Evolutionary conservation across 2,888 invertebrate genomes (phyloP).

Genomic region (Aphidius colemani): DNA sequence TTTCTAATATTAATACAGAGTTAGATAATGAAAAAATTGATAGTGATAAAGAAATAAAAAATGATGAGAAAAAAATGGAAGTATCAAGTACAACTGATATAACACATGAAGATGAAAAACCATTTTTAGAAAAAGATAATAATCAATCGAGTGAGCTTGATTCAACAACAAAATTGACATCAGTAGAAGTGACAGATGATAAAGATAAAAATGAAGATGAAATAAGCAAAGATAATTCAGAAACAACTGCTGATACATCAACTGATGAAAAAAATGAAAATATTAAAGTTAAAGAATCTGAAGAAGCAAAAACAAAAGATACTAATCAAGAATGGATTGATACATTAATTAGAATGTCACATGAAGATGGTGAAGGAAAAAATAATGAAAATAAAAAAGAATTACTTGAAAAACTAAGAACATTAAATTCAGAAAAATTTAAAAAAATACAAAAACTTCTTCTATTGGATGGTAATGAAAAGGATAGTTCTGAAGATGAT

Average conservation of each 20-base stretch:
- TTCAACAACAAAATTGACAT: slow-evolving; percentile 51
- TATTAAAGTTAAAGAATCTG: slow-evolving; percentile 26
- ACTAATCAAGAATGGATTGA: slow-evolving; percentile 49
- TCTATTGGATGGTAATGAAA: slow-evolving; percentile 63
- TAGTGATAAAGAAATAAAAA: background rate
- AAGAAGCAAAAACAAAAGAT: slow-evolving; percentile 34
- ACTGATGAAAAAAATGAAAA: slow-evolving; percentile 5
- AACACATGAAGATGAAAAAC: slow-evolving; percentile 34
- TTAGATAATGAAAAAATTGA: no score
- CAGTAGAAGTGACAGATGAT: slow-evolving; percentile 34
- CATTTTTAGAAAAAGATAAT: slow-evolving; percentile 8
- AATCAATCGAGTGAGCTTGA: slow-evolving; percentile 34
- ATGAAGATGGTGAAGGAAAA: slow-evolving; percentile 47
- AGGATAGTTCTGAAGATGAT: slow-evolving; percentile 50
- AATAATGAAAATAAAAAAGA: slow-evolving; percentile 59
- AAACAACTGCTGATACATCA: slow-evolving; percentile 44
- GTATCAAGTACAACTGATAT: slow-evolving; percentile 45
- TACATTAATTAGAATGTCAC: slow-evolving; percentile 46
- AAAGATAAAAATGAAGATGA: background rate
- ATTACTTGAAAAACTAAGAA: slow-evolving; percentile 61
- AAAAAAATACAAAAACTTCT: slow-evolving; percentile 63
- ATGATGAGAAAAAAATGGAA: slow-evolving; percentile 38
- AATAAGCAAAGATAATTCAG: slow-evolving; percentile 13
- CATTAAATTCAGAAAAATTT: slow-evolving; percentile 53
- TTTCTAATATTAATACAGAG: slow-evolving; percentile 12